These are phyloP conservation scores for Amyelois transitella DNA, from an alignment of 1,140 invertebrate species.

Conservation along the genomic window DNA sequence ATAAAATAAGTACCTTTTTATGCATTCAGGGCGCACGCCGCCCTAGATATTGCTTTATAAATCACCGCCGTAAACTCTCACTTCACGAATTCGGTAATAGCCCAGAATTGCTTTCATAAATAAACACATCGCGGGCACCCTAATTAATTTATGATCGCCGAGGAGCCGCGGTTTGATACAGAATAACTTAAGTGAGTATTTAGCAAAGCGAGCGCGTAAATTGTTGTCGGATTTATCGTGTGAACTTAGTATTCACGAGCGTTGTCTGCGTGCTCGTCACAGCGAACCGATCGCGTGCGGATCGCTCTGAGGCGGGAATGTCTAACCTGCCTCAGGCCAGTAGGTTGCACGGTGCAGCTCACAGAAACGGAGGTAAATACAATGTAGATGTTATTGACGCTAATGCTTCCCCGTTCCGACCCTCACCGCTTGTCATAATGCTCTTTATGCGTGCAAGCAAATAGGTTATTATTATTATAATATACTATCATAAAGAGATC, in stretches of 20 bases:
- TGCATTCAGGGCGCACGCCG: constrained; percentile 10
- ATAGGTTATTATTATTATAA: too few relatives aligned
- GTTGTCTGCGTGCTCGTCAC: neutral
- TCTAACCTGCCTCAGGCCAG: too few relatives aligned
- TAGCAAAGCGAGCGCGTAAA: constrained; percentile 4
- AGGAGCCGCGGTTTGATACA: constrained; percentile 6
- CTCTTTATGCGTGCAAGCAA: too few relatives aligned
- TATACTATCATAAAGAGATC: too few relatives aligned
- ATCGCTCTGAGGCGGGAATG: too few relatives aligned
- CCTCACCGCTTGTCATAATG: too few relatives aligned
- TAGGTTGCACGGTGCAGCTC: too few relatives aligned
- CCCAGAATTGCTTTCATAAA: neutral
- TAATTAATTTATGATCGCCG: constrained; percentile 15
- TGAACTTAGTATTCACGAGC: neutral
- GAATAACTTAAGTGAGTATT: constrained; percentile 15
- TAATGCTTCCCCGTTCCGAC: too few relatives aligned
- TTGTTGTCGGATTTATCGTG: constrained; percentile 5
- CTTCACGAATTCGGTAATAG: constrained; percentile 14
- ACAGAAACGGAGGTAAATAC: too few relatives aligned
- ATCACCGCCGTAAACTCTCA: constrained; percentile 14
- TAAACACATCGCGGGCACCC: neutral
- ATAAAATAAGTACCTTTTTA: constrained; percentile 22
- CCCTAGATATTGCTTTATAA: constrained; percentile 15
- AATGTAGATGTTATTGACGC: too few relatives aligned
- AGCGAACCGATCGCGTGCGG: too few relatives aligned